These are phyloP conservation scores for Colletes gigas DNA, from an alignment of 1,140 invertebrate species.

Conservation along the genomic window DNA sequence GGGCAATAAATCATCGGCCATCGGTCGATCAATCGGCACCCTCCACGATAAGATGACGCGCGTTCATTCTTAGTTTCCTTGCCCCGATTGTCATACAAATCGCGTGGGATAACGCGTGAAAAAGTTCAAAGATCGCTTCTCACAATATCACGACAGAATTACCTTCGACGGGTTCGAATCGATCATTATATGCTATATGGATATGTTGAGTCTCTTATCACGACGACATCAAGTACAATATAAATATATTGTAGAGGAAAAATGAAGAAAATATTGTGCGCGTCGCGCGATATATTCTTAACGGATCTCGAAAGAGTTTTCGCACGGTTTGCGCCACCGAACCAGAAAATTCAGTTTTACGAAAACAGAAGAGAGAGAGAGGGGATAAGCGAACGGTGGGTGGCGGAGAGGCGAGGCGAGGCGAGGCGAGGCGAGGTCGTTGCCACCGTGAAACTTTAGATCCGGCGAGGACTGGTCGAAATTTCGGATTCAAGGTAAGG, in stretches of 20 bases:
- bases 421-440: not conserved
- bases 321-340: not conserved
- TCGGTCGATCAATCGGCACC: constrained; percentile 8
- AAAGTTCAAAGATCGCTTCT: too few relatives aligned
- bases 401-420: not conserved
- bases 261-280: too few relatives aligned
- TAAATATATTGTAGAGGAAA: too few relatives aligned
- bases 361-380: constrained; percentile 5
- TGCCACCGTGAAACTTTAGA: not conserved
- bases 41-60: constrained; percentile 8
- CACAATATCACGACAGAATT: too few relatives aligned
- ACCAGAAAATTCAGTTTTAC: constrained; percentile 1
- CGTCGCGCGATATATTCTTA: not conserved
- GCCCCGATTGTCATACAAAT: constrained; percentile 29
- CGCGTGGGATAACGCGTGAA: not conserved
- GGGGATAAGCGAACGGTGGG: too few relatives aligned
- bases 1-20: constrained; percentile 29
- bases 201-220: too few relatives aligned
- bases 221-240: too few relatives aligned
- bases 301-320: too few relatives aligned
- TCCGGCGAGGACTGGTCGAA: not conserved
- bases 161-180: too few relatives aligned
- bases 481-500: constrained; percentile 10
- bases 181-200: not conserved
- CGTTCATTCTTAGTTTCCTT: constrained; percentile 3